These are phyloP conservation scores for Anguilla pacifica DNA, from an alignment of 2,797 vertebrate genomes.

Conservation along the genomic window DNA sequence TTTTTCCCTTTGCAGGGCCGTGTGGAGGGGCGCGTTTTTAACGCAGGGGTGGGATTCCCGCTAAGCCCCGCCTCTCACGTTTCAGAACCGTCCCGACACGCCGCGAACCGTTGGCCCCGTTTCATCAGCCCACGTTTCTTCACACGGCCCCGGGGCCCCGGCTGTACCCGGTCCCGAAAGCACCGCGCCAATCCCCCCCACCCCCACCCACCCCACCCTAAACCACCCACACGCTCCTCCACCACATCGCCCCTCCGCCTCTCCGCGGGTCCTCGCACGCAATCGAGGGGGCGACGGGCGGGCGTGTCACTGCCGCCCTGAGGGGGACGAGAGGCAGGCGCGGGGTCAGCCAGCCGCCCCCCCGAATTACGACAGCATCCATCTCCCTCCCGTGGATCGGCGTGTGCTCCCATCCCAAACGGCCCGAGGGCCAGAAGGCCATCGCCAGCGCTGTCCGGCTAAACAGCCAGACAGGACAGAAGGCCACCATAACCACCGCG, in stretches of 20 bases:
- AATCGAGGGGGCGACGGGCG: not conserved
- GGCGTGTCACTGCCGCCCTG: not conserved
- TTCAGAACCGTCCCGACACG: not conserved
- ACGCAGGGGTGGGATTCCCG: slow-evolving; percentile 69
- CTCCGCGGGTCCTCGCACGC: slow-evolving; percentile 48
- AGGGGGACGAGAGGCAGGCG: not conserved
- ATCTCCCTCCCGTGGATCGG: not conserved
- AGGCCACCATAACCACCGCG: not conserved
- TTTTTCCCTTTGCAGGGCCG: not conserved
- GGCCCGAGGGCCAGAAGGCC: not conserved
- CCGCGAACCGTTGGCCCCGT: not conserved
- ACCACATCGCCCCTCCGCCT: slow-evolving; percentile 50
- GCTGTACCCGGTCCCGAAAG: not conserved
- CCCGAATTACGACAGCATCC: not conserved
- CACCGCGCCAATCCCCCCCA: slow-evolving; percentile 35
- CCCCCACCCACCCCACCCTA: slow-evolving; percentile 37
- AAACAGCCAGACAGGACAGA: not conserved
- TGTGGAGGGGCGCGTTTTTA: not conserved
- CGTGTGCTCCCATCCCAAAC: not conserved
- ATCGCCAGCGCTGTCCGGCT: not conserved
- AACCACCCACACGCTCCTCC: not conserved
- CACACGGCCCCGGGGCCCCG: slow-evolving; percentile 52
- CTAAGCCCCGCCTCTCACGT: slow-evolving; percentile 49
- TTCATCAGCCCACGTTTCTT: slow-evolving; percentile 28
- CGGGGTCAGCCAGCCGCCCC: not conserved